Percentiles rank a stretch among this genome's conserved stretches.
Conservation (phyloP, 2,888 invertebrate species). For the Dicycla oo region DNA sequence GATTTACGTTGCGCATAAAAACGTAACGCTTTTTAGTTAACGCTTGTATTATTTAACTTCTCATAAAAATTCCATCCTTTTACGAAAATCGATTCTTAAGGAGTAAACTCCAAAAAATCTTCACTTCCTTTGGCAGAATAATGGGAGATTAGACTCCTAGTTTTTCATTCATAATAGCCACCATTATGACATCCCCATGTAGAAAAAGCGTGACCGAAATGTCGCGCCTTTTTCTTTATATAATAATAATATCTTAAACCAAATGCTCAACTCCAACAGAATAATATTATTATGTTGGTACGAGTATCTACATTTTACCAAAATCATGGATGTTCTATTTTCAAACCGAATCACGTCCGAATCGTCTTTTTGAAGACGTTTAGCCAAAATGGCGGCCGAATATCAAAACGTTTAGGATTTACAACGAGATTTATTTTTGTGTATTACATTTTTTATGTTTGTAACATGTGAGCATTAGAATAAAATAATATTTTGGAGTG, state of each 20-base stretch:
- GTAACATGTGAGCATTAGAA: conserved; percentile 37
- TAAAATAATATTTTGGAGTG: conserved; percentile 1
- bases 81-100: too few relatives aligned
- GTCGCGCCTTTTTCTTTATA: neutral
- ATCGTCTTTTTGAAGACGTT: conserved; percentile 64
- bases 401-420: conserved; percentile 51
- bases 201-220: neutral
- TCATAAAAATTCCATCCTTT: too few relatives aligned
- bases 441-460: conserved; percentile 34
- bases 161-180: neutral
- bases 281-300: conserved; percentile 26
- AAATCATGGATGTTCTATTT: conserved; percentile 45
- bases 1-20: too few relatives aligned
- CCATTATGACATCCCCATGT: neutral
- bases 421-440: conserved; percentile 38
- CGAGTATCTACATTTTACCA: conserved; percentile 17
- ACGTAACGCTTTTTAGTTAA: too few relatives aligned
- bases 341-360: conserved; percentile 58
- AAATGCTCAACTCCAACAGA: neutral
- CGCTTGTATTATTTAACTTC: too few relatives aligned
- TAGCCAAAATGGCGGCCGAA: conserved; percentile 61
- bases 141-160: too few relatives aligned
- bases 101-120: too few relatives aligned
- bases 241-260: neutral
- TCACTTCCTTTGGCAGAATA: too few relatives aligned